Conservation (phyloP, 2,888 invertebrate species). For the Drosophila limbata region DNA sequence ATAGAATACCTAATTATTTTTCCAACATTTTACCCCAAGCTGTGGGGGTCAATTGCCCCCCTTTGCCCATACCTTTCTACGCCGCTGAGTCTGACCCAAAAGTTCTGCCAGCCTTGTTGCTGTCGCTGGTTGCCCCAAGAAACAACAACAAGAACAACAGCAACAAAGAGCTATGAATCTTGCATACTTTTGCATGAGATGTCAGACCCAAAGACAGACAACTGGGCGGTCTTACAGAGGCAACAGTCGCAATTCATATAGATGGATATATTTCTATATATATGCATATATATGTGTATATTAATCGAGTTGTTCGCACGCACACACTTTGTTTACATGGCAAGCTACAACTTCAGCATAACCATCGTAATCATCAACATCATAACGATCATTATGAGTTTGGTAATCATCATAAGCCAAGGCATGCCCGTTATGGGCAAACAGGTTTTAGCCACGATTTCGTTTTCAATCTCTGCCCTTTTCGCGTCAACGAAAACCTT, state of each 20-base stretch:
- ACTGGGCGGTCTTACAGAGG: slow-evolving; percentile 50
- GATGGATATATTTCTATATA: slow-evolving; percentile 14
- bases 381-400: slow-evolving; percentile 12
- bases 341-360: slow-evolving; percentile 47
- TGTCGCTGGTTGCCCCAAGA: neutral
- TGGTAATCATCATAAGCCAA: slow-evolving; percentile 7
- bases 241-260: slow-evolving; percentile 12
- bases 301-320: slow-evolving; percentile 77
- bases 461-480: slow-evolving; percentile 55
- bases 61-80: neutral
- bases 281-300: slow-evolving; percentile 31
- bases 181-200: slow-evolving; percentile 70
- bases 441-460: slow-evolving; percentile 46
- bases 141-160: slow-evolving; percentile 11
- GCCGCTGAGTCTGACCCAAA: slow-evolving; percentile 47
- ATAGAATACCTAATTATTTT: no score
- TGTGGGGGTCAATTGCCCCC: neutral
- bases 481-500: slow-evolving; percentile 38
- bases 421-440: slow-evolving; percentile 60
- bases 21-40: neutral
- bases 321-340: slow-evolving; percentile 65
- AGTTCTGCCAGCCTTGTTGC: slow-evolving; percentile 58
- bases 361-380: slow-evolving; percentile 20
- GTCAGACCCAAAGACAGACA: slow-evolving; percentile 45
- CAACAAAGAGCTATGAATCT: slow-evolving; percentile 63